These are phyloP conservation scores for Clanis bilineata DNA, from an alignment of 2,888 invertebrate species.

Conservation along the genomic window DNA sequence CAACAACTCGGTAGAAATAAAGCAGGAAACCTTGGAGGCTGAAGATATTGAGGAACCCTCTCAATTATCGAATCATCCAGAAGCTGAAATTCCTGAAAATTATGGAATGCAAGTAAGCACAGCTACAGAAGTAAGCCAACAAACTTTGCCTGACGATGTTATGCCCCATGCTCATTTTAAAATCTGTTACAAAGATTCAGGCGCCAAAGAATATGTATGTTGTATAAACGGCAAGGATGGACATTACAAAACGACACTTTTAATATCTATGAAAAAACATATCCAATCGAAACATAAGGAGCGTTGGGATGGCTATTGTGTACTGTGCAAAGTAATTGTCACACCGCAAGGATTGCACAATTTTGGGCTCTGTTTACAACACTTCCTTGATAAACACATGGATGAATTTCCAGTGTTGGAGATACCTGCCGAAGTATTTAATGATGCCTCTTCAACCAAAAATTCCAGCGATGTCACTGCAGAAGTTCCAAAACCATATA, in stretches of 20 bases:
- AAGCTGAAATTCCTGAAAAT: slow-evolving; percentile 11
- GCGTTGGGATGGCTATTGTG: slow-evolving; percentile 82
- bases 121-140: not conserved
- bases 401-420: slow-evolving; percentile 64
- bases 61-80: slow-evolving; percentile 13
- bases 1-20: slow-evolving; percentile 10
- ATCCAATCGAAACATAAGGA: slow-evolving; percentile 65
- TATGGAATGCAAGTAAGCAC: slow-evolving; percentile 2
- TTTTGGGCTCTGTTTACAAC: slow-evolving; percentile 67
- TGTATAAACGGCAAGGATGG: slow-evolving; percentile 61
- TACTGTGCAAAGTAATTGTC: slow-evolving; percentile 72
- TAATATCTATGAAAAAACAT: slow-evolving; percentile 74
- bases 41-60: not conserved
- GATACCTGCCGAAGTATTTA: slow-evolving; percentile 25
- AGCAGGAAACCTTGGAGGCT: slow-evolving; percentile 17
- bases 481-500: slow-evolving; percentile 39
- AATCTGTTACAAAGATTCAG: slow-evolving; percentile 47
- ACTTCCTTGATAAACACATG: slow-evolving; percentile 68
- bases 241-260: slow-evolving; percentile 64
- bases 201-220: slow-evolving; percentile 66
- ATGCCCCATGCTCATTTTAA: slow-evolving; percentile 62
- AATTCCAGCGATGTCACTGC: slow-evolving; percentile 15
- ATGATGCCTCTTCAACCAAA: not conserved
- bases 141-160: slow-evolving; percentile 34
- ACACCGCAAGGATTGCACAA: slow-evolving; percentile 58